These are phyloP conservation scores for Lepidurus apus DNA, from an alignment of 1,140 invertebrate species.

Conservation along the genomic window DNA sequence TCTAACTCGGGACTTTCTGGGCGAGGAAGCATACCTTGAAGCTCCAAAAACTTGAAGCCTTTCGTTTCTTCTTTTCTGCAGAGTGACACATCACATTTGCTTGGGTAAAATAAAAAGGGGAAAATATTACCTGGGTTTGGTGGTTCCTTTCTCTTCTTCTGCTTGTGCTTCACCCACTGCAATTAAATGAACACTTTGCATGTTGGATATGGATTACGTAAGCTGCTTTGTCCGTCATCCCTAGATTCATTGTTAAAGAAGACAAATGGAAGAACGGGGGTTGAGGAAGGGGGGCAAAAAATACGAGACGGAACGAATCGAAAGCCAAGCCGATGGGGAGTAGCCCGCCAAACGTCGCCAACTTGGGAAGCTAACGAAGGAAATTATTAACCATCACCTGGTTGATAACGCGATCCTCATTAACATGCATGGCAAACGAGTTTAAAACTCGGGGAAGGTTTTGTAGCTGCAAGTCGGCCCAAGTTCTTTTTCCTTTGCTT, in stretches of 20 bases:
- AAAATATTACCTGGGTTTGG: background rate
- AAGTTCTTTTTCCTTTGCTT: too few species aligned
- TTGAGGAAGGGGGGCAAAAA: background rate
- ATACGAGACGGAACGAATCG: background rate
- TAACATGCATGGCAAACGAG: slow-evolving; percentile 12
- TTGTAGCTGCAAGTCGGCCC: background rate
- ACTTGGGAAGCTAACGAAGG: slow-evolving; percentile 21
- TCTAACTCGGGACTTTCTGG: background rate
- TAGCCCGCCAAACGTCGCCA: slow-evolving; percentile 20
- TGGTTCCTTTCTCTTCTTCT: background rate
- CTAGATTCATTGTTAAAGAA: background rate
- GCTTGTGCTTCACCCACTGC: background rate
- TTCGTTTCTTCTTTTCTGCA: background rate
- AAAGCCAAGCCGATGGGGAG: slow-evolving; percentile 17
- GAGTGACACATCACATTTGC: slow-evolving; percentile 17
- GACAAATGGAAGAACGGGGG: background rate
- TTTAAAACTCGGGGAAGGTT: background rate
- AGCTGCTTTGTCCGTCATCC: background rate
- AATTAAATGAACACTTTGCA: too few species aligned
- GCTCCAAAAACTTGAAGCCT: background rate
- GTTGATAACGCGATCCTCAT: slow-evolving; percentile 19
- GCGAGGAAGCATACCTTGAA: background rate
- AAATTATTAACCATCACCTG: slow-evolving; percentile 19
- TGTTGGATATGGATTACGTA: too few species aligned
- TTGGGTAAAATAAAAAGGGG: background rate